Conservation (phyloP, 1,140 invertebrate genomes). For the Yoshiicerus persimilis region DNA sequence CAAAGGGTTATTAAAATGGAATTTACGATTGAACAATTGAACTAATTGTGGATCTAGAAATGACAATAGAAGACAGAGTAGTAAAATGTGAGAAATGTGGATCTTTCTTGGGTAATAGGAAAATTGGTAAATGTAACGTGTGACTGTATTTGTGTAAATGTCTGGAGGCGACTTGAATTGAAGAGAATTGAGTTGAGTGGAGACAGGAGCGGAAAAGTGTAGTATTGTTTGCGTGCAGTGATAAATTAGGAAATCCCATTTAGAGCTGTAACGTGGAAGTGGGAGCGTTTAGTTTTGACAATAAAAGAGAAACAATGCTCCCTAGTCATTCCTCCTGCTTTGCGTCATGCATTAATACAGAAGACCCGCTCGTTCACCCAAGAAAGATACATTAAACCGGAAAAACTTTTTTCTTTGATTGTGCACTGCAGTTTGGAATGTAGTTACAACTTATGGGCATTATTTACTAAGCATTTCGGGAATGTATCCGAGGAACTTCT, state of each 20-base stretch:
- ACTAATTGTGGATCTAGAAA: too few species aligned
- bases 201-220: background rate
- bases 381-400: background rate
- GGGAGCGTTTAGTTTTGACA: background rate
- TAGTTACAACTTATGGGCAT: background rate
- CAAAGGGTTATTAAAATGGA: too few species aligned
- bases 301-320: background rate
- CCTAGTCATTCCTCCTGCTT: background rate
- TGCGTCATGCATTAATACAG: background rate
- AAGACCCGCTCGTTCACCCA: background rate
- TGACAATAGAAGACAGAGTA: too few species aligned
- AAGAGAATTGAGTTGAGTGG: background rate
- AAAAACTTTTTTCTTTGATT: background rate
- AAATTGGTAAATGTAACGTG: too few species aligned
- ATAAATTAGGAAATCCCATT: slow-evolving; percentile 23
- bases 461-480: too few species aligned
- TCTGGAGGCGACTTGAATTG: background rate
- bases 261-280: slow-evolving; percentile 1
- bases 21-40: too few species aligned
- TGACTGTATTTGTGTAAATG: background rate
- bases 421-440: background rate
- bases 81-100: too few species aligned
- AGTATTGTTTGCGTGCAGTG: background rate
- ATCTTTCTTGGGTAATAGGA: background rate
- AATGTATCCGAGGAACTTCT: too few species aligned